phyloP scores from a whole-genome alignment of 1,140 invertebrate species.

The Augochlora pura region DNA sequence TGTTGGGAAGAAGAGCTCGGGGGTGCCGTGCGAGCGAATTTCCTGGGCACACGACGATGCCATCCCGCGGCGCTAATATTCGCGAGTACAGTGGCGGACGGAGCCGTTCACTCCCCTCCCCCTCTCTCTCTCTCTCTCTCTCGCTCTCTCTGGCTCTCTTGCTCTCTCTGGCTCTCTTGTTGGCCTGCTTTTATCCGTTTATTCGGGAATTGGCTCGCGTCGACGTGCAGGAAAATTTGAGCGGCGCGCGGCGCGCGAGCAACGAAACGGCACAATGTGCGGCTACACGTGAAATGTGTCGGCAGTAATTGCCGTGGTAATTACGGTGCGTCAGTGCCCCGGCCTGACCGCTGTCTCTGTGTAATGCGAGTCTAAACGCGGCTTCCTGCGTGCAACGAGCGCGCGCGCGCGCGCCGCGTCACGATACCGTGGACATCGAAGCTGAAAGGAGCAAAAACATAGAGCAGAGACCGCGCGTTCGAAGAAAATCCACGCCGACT shows the following conservation, averaged over 20 bases:
- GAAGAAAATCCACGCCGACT: neutral
- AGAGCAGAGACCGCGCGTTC: too few species aligned
- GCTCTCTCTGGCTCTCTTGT: constrained; percentile 20
- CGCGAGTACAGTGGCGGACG: too few species aligned
- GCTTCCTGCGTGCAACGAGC: constrained; percentile 42
- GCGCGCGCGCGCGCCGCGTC: too few species aligned
- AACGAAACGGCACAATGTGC: constrained; percentile 38
- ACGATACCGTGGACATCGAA: neutral
- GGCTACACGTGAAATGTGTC: constrained; percentile 59
- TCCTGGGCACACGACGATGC: neutral
- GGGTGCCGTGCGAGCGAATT: neutral
- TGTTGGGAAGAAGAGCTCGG: too few species aligned
- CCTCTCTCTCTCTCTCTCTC: too few species aligned
- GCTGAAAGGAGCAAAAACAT: neutral
- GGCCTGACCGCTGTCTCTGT: constrained; percentile 50
- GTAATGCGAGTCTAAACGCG: constrained; percentile 59
- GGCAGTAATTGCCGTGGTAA: constrained; percentile 64
- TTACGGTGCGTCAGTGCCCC: constrained; percentile 59
- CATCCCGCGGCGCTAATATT: constrained; percentile 15
- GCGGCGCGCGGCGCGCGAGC: neutral
- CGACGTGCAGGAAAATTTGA: constrained; percentile 47
- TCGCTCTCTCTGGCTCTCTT: too few species aligned
- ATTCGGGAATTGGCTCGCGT: constrained; percentile 16
- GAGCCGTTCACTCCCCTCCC: too few species aligned
- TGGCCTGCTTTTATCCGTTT: constrained; percentile 47